Conservation (phyloP, 2,888 invertebrate genomes). For the Calameuta pallipes region DNA sequence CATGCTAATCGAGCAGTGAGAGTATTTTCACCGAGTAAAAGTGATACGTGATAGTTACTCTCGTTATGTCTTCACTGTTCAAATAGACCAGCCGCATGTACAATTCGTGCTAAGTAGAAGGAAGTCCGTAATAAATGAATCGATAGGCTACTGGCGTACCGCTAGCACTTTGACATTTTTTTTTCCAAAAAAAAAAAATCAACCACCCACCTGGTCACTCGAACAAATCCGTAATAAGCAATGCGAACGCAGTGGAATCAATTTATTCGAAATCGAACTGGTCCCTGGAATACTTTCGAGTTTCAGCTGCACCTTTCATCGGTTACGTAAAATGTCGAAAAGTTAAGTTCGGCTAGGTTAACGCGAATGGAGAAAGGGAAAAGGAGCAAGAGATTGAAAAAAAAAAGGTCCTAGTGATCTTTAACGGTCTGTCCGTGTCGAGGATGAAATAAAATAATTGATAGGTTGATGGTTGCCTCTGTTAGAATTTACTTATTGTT, state of each 20-base stretch:
- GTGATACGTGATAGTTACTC: background rate
- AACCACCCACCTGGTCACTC: background rate
- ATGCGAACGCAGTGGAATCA: background rate
- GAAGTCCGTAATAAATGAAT: background rate
- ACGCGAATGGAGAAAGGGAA: background rate
- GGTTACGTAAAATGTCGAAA: background rate
- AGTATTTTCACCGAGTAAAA: conserved; percentile 4
- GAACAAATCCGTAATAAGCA: background rate
- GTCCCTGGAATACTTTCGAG: background rate
- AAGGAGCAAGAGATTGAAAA: background rate
- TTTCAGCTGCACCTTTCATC: background rate
- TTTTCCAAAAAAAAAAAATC: no score
- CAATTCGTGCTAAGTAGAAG: background rate
- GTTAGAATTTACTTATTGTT: background rate
- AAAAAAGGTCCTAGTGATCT: background rate
- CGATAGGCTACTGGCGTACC: background rate
- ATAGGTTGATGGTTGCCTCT: background rate
- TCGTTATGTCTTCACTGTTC: background rate
- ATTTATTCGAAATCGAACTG: background rate
- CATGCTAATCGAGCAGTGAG: conserved; percentile 4
- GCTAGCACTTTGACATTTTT: background rate
- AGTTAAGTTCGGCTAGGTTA: background rate
- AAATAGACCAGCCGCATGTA: background rate
- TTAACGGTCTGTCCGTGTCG: background rate
- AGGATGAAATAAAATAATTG: background rate